Evolutionary conservation across 2,797 vertebrate genomes (phyloP).

Genomic region (Miichthys miiuy): DNA sequence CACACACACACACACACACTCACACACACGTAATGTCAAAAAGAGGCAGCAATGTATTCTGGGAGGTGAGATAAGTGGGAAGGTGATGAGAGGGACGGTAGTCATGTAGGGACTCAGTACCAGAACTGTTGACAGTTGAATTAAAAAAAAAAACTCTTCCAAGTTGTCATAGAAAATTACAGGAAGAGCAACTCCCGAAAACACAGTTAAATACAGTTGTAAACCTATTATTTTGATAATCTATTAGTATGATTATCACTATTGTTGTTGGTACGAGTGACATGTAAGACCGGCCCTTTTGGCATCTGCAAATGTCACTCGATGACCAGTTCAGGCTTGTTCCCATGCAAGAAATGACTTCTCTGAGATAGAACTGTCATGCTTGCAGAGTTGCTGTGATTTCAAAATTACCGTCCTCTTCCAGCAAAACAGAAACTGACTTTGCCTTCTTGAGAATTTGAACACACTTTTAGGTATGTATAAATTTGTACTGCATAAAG

Average conservation of each 20-base stretch:
- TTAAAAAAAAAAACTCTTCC: not conserved
- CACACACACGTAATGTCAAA: constrained; percentile 27
- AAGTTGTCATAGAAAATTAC: not conserved
- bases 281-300: not conserved
- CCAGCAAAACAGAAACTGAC: not conserved
- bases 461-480: not conserved
- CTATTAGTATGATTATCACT: not conserved
- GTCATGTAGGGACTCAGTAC: constrained; percentile 29
- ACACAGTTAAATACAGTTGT: not conserved
- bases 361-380: constrained; percentile 25
- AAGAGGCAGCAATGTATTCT: constrained; percentile 61
- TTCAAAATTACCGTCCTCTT: not conserved
- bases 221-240: not conserved
- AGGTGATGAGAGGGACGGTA: constrained; percentile 48
- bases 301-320: constrained; percentile 23
- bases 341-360: constrained; percentile 15
- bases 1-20: constrained; percentile 34
- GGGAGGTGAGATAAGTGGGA: constrained; percentile 69
- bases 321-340: constrained; percentile 41
- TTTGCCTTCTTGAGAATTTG: not conserved
- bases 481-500: not conserved
- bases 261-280: constrained; percentile 7
- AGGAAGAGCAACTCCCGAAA: not conserved
- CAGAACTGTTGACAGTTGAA: not conserved
- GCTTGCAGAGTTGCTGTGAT: constrained; percentile 18